Evolutionary conservation across 1,140 invertebrate species (phyloP).

Genomic region (Orchestia grillus): DNA sequence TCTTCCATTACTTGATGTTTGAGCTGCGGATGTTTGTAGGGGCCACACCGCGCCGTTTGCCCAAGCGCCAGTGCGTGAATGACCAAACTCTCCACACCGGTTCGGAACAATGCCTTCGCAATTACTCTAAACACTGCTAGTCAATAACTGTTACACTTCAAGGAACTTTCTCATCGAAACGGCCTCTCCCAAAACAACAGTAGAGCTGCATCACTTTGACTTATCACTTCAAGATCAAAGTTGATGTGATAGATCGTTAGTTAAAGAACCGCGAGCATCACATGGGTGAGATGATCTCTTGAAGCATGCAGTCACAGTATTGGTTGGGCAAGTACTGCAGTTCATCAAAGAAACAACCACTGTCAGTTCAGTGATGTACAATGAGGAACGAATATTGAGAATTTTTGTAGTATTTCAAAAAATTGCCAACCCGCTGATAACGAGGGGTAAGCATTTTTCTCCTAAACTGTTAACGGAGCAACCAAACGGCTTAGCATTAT

Average conservation of each 20-base stretch:
- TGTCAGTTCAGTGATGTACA: neutral
- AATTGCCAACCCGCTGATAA: neutral
- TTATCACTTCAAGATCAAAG: constrained; percentile 9
- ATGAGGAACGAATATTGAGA: neutral
- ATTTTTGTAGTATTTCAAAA: neutral
- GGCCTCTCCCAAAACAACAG: neutral
- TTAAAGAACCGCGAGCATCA: neutral
- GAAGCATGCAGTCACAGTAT: neutral
- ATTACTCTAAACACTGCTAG: constrained; percentile 44
- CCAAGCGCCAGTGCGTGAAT: constrained; percentile 18
- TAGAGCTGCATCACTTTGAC: neutral
- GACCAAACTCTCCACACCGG: neutral
- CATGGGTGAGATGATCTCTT: neutral
- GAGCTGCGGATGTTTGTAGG: constrained; percentile 18
- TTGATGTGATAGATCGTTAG: neutral
- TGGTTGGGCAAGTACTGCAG: neutral
- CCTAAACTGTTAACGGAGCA: neutral
- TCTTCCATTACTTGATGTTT: constrained; percentile 44
- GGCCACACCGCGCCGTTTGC: neutral
- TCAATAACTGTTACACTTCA: constrained; percentile 50
- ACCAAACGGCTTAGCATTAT: neutral
- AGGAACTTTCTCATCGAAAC: constrained; percentile 46
- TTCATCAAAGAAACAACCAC: neutral
- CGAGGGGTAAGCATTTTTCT: neutral
- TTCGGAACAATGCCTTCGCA: constrained; percentile 6